Evolutionary conservation across 2,113 vertebrate genomes (phyloP).

Genomic region (Orientallactaga bullata): DNA sequence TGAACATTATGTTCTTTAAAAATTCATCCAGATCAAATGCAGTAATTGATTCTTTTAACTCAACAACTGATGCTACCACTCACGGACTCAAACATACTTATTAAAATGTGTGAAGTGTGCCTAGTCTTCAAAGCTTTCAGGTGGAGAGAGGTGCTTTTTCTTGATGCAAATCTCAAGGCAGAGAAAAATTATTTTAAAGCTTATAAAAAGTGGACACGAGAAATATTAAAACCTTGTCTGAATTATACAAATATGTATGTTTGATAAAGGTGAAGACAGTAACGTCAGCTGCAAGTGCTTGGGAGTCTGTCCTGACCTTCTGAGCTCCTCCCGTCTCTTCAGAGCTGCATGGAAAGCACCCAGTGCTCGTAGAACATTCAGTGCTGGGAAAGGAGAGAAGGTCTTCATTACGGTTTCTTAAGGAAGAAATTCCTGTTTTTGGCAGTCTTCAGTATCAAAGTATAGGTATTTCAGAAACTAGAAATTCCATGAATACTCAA

Average conservation of each 20-base stretch:
- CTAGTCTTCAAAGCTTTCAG: constrained; percentile 88
- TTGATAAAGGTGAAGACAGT: constrained; percentile 90
- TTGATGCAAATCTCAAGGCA: constrained; percentile 89
- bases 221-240: constrained; percentile 90
- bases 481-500: constrained; percentile 89
- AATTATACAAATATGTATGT: constrained; percentile 88
- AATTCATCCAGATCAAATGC: constrained; percentile 86
- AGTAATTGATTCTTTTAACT: constrained; percentile 85
- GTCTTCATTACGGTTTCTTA: constrained; percentile 87
- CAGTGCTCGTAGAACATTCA: constrained; percentile 89
- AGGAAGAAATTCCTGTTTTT: constrained; percentile 90
- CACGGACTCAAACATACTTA: constrained; percentile 81
- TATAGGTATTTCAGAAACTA: constrained; percentile 86
- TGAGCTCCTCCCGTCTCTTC: constrained; percentile 87
- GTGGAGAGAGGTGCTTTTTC: constrained; percentile 89
- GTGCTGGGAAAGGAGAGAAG: constrained; percentile 88
- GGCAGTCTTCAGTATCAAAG: constrained; percentile 91
- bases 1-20: constrained; percentile 88
- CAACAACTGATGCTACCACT: constrained; percentile 87
- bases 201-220: constrained; percentile 91
- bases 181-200: constrained; percentile 90
- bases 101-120: constrained; percentile 83
- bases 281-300: constrained; percentile 88
- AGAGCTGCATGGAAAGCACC: constrained; percentile 84
- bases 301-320: constrained; percentile 86